phyloP scores from a whole-genome alignment of 2,113 vertebrate species.

The Grammomys dolichurus region DNA sequence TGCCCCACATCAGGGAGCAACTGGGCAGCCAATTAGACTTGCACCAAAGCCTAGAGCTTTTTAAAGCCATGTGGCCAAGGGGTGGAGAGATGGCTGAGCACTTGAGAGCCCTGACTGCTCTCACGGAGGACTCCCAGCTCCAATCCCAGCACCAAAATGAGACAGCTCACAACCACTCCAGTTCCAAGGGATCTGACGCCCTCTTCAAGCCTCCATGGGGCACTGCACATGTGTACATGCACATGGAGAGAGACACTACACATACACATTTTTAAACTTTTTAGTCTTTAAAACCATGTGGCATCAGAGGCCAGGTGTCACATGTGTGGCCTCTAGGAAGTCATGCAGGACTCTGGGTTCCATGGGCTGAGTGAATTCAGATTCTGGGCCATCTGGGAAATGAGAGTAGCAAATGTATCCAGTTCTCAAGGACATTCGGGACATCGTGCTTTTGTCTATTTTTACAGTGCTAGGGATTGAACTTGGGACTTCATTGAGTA shows the following conservation, averaged over 20 bases:
- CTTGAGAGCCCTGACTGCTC: background rate
- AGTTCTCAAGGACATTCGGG: background rate
- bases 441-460: background rate
- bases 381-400: background rate
- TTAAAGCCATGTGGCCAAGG: background rate
- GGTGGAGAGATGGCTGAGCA: background rate
- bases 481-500: background rate
- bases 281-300: background rate
- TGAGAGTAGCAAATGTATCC: background rate
- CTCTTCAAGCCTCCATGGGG: background rate
- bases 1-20: background rate
- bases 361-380: background rate
- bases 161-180: background rate
- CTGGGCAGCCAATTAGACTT: background rate
- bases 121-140: background rate
- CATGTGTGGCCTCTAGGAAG: background rate
- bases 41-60: background rate
- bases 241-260: background rate
- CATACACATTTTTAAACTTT: background rate
- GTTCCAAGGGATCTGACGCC: background rate
- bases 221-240: too few species aligned
- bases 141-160: background rate
- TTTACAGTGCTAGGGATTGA: background rate
- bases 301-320: background rate
- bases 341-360: background rate